These are phyloP conservation scores for Tipula vernalis DNA, from an alignment of 2,888 invertebrate genomes.

Conservation along the genomic window DNA sequence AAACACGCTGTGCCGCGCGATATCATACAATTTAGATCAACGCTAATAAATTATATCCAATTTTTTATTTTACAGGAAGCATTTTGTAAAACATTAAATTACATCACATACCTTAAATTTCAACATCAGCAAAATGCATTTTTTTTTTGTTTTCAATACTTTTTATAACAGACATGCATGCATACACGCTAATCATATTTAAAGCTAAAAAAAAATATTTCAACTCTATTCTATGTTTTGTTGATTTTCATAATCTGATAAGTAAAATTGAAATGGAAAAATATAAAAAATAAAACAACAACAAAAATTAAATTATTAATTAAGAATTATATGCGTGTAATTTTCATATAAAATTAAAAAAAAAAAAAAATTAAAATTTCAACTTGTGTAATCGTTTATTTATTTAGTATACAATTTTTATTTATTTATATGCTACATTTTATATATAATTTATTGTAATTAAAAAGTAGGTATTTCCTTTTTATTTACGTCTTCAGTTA, in stretches of 20 bases:
- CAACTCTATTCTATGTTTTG: background rate
- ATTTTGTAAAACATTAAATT: conserved; percentile 4
- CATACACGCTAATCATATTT: conserved; percentile 4
- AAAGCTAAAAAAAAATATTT: background rate
- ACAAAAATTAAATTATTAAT: background rate
- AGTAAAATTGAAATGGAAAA: background rate
- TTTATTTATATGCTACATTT: background rate
- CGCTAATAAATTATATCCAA: background rate
- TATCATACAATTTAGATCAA: background rate
- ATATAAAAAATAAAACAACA: background rate
- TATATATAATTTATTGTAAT: background rate
- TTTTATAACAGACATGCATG: background rate
- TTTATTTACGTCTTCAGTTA: too few species aligned
- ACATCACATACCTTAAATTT: background rate
- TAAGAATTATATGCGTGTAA: background rate
- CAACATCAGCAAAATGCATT: background rate
- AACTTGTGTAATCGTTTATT: background rate
- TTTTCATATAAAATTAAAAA: background rate
- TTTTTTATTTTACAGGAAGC: background rate
- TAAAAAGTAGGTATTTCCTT: background rate
- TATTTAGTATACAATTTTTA: background rate
- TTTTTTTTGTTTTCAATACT: background rate
- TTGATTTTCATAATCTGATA: conserved; percentile 4
- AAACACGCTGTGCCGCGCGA: background rate
- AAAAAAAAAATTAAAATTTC: background rate